phyloP scores from a whole-genome alignment of 2,888 invertebrate species.

The Chorisops tibialis region DNA sequence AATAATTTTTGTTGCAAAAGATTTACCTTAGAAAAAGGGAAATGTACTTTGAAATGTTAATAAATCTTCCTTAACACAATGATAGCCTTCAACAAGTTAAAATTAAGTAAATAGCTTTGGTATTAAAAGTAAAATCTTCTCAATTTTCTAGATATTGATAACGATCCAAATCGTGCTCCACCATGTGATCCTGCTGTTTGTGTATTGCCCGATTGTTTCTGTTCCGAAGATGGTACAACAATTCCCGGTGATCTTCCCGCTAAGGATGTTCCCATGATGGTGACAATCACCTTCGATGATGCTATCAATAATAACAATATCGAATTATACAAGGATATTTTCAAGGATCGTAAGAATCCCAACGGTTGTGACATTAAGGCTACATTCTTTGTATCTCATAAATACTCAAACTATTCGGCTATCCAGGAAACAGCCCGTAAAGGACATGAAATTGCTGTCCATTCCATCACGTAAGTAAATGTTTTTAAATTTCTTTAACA shows the following conservation, averaged over 20 bases:
- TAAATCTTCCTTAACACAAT: too few relatives aligned
- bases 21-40: too few relatives aligned
- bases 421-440: constrained; percentile 86
- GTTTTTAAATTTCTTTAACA: constrained; percentile 1
- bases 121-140: background rate
- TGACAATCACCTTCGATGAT: constrained; percentile 90
- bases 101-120: too few relatives aligned
- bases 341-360: constrained; percentile 86
- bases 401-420: constrained; percentile 91
- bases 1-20: too few relatives aligned
- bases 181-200: constrained; percentile 84
- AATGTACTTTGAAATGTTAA: too few relatives aligned
- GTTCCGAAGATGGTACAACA: constrained; percentile 85
- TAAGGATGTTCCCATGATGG: constrained; percentile 89
- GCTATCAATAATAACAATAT: constrained; percentile 95
- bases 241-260: constrained; percentile 80
- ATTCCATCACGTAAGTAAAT: constrained; percentile 82
- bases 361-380: constrained; percentile 92
- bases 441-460: constrained; percentile 91
- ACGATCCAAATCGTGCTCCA: constrained; percentile 89
- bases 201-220: constrained; percentile 88
- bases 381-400: constrained; percentile 89
- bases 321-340: constrained; percentile 88
- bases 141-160: constrained; percentile 75
- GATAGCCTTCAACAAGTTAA: too few relatives aligned